phyloP scores from a whole-genome alignment of 92 coral and sea anemone species.

The Chrysogorgia sp. region DNA sequence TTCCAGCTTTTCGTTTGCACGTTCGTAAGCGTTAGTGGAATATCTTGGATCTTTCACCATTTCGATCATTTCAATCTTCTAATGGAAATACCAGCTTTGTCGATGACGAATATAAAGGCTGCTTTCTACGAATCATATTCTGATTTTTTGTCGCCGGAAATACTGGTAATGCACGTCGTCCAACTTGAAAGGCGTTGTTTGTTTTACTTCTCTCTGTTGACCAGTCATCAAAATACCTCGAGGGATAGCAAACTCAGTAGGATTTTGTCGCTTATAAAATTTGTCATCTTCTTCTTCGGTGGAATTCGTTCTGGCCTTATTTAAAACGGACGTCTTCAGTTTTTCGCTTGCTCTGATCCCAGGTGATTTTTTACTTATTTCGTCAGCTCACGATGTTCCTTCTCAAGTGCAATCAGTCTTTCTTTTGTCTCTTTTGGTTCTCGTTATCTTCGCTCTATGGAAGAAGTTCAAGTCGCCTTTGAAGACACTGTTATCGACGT shows the following conservation, averaged over 20 bases:
- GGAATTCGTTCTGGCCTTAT: too few relatives aligned
- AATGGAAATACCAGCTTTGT: constrained; percentile 6
- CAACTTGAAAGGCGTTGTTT: too few relatives aligned
- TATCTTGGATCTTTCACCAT: constrained; percentile 9
- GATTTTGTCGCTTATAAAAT: too few relatives aligned
- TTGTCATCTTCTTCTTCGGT: too few relatives aligned
- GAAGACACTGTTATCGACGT: background rate
- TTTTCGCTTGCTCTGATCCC: background rate
- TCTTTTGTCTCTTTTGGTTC: constrained; percentile 5
- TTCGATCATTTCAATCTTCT: background rate
- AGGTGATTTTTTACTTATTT: background rate
- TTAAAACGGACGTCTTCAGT: background rate
- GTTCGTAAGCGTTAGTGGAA: constrained; percentile 13
- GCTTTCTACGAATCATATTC: constrained; percentile 38
- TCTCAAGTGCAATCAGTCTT: background rate
- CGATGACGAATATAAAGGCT: constrained; percentile 16
- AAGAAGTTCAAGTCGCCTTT: background rate
- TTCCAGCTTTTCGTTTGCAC: constrained; percentile 14
- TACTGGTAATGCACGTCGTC: constrained; percentile 15
- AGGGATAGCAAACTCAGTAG: too few relatives aligned
- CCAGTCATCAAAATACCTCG: too few relatives aligned
- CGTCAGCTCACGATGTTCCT: background rate
- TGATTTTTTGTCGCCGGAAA: constrained; percentile 19
- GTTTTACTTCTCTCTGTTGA: too few relatives aligned
- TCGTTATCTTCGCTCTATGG: background rate